Evolutionary conservation across 2,797 vertebrate species (phyloP).

Genomic region (Apogon talboti): DNA sequence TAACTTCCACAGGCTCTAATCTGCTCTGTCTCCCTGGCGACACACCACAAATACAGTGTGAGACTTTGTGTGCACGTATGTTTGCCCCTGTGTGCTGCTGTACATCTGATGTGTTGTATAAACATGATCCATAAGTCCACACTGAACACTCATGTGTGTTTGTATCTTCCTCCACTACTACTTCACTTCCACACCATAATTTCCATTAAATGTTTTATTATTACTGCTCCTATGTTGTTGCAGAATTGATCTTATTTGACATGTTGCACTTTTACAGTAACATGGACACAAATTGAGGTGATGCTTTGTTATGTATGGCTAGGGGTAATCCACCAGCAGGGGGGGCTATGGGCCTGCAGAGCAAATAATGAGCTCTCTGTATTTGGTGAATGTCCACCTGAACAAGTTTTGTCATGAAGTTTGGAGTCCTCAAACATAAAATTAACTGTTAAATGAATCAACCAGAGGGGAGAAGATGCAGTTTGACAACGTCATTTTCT

Average conservation of each 20-base stretch:
- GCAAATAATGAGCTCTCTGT: neutral
- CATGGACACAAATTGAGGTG: neutral
- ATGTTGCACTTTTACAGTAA: neutral
- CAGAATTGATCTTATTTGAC: too few species aligned
- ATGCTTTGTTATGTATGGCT: neutral
- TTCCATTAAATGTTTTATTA: too few species aligned
- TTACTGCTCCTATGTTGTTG: too few species aligned
- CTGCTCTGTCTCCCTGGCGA: conserved; percentile 72
- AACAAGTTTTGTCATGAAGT: conserved; percentile 55
- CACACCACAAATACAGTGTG: conserved; percentile 25
- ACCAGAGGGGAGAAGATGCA: conserved; percentile 28
- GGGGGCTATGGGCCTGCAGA: conserved; percentile 55
- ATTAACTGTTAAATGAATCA: conserved; percentile 42
- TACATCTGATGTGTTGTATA: too few species aligned
- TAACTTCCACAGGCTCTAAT: conserved; percentile 74
- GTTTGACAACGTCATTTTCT: neutral
- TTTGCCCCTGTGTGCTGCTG: neutral
- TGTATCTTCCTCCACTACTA: conserved; percentile 4
- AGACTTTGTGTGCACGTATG: neutral
- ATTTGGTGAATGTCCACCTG: conserved; percentile 3
- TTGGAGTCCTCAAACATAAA: conserved; percentile 34
- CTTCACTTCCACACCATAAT: too few species aligned
- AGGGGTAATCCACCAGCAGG: conserved; percentile 54
- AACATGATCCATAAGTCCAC: too few species aligned
- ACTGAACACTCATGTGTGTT: neutral